Conservation (phyloP, 2,888 invertebrate species). For the Chloromyia formosa region DNA sequence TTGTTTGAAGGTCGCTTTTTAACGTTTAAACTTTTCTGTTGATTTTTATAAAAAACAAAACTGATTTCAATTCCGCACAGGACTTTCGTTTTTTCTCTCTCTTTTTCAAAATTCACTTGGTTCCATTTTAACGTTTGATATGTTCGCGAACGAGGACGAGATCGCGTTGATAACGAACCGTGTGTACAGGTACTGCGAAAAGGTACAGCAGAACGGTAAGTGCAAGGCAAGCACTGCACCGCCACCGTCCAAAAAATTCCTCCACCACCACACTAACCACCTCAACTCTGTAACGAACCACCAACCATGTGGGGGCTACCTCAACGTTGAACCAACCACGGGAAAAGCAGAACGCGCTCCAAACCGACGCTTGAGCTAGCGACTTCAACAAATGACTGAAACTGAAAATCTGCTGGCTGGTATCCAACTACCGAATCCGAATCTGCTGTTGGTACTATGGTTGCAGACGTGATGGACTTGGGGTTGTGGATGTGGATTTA, state of each 20-base stretch:
- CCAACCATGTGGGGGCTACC: neutral
- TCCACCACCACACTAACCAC: constrained; percentile 10
- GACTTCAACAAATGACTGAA: neutral
- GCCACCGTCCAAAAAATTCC: constrained; percentile 5
- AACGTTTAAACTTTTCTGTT: neutral
- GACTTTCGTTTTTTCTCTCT: neutral
- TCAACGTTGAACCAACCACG: constrained; percentile 5
- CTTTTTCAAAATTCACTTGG: constrained; percentile 1
- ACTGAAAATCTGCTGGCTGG: too few species aligned
- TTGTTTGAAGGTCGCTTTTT: neutral
- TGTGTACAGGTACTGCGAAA: constrained; percentile 4
- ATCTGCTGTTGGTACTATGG: too few species aligned
- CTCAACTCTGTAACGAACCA: neutral
- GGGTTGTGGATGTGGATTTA: too few species aligned
- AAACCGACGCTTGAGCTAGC: constrained; percentile 9
- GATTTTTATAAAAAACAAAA: neutral
- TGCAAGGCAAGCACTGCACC: constrained; percentile 16
- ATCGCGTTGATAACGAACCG: constrained; percentile 6
- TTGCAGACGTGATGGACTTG: too few species aligned
- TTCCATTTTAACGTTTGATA: constrained; percentile 31
- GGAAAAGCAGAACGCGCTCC: neutral
- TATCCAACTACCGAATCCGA: too few species aligned
- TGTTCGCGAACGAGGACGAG: constrained; percentile 15
- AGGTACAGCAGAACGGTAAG: constrained; percentile 20
- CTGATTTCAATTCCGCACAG: neutral